Base-by-base conservation (phyloP, 2,888 invertebrate species). In the Cephus rjabovi region DNA sequence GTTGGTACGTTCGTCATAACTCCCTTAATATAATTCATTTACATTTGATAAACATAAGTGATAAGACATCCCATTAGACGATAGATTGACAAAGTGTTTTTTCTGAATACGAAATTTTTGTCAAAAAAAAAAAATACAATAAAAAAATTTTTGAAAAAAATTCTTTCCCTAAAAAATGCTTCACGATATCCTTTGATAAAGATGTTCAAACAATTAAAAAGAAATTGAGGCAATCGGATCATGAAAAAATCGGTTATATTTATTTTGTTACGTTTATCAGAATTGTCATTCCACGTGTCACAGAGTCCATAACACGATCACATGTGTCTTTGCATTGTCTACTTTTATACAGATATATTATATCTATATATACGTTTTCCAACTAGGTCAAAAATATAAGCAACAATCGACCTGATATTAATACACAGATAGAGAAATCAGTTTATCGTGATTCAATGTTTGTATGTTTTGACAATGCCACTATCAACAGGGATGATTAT, bases 401-500 rank as follows among this genome's bases (percentile, higher is more conserved):
- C 15, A 15, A 6, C 40, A 40, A 15, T 40, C 40, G 15, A 15
- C 15, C 15, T 6, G 40, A 15, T 15, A 15, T 15, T 40, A 40
- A 15, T 15, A 40, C 1, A 6, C 15, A 6, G 40, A 40, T 15
- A 56, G 56, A 56, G 56, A 23, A 56, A 56, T 56, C 56, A 56
- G 56, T 56, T 56, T 23, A 56, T 56, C 56, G 56, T 56, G 56
- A 56, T 56, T 56, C 56, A 9, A 79, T 87, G 84, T 85, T 87
- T 85, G 86, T 80, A 79, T 87, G 86, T 88, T 87, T 84, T 86
- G 86, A 87, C 87, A 88, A 82, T 79, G 79, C 84, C 81, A 84
- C 86, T 87, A 88, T 87, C 87, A 83, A 78, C 80, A 82, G 56
- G 56, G 56, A 80, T 85, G 89, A 89, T 89, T 89, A 88, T 86